Evolutionary conservation across 92 coral and sea anemone genomes (phyloP), one percentile per base, ranked within the genome.

Genomic region (Ricordea florida): DNA sequence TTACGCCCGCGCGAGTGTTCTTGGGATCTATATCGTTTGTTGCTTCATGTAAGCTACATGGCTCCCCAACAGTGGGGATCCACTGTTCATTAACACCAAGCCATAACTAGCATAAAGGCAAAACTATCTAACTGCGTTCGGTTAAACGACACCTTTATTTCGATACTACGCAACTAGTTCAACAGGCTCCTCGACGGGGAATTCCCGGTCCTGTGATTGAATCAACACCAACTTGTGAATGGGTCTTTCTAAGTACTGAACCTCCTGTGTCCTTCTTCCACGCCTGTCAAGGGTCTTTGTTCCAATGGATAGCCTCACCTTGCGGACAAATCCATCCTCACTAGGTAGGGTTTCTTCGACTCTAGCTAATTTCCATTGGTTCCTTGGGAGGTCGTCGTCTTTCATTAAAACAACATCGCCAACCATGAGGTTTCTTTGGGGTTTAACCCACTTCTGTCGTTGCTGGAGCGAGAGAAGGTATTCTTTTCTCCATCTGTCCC

Each of bases 51-150:
- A 18, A 57, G 20, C 66, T 58, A 58, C 66, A 58, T 58, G 66
- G 66, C 66, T 58, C 63, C 66, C 66, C 66, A 51, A 58, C 66
- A 58, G 66, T 32, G 66, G 66, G 66, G 14, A 58, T 58, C 63
- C 44, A 58, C 66, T 58, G 66, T 58, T 32, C 34, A 51, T 2
- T 2, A 5, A 51, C 17, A 24, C 1, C 3, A n/a, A 58, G 18
- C 1, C 2, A 10, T 1, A n/a, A 31, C 13, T 8, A 37, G 9
- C n/a, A 37, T 37, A 8, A 4, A 31, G 32, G 16, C 0, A 13
- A 32, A 36, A 58, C 45, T 13, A 32, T 3, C 41, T 28, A 10
- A 16, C 10, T 28, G 33, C 14, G 24, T 58, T n/a, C 43, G 25
- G 45, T 58, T 5, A 57, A 10, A 10, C 41, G 30, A 29, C 18